Evolutionary conservation across 2,888 invertebrate species (phyloP).

Genomic region (Calephelis perditalis): DNA sequence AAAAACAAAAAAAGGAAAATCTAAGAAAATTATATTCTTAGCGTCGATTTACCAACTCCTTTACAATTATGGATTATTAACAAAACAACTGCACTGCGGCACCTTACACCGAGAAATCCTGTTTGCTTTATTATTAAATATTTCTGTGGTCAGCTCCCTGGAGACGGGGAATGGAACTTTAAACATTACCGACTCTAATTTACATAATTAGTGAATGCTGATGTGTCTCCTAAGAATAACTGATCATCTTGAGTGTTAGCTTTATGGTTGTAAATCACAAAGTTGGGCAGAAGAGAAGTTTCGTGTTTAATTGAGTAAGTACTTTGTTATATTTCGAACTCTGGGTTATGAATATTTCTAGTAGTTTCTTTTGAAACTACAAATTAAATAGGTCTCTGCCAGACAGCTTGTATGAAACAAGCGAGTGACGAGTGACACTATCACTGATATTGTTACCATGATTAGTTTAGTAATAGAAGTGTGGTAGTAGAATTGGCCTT

Average conservation of each 20-base stretch:
- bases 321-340: too few species aligned
- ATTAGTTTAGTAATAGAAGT: too few species aligned
- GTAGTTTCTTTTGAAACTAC: too few species aligned
- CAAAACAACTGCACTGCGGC: constrained; percentile 34
- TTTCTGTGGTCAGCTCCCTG: constrained; percentile 35
- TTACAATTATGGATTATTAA: constrained; percentile 22
- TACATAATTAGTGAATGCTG: constrained; percentile 28
- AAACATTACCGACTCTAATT: constrained; percentile 27
- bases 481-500: constrained; percentile 1
- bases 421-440: too few species aligned
- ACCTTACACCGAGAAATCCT: constrained; percentile 31
- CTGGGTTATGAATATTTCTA: too few species aligned
- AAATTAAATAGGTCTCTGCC: too few species aligned
- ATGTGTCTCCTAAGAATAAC: constrained; percentile 27
- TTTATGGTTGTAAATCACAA: background rate
- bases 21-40: background rate
- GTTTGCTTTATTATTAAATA: constrained; percentile 31
- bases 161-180: constrained; percentile 26
- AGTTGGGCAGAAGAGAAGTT: constrained; percentile 1
- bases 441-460: too few species aligned
- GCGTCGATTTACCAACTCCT: background rate
- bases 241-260: constrained; percentile 24
- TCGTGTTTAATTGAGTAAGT: background rate
- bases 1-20: background rate
- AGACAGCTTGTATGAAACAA: too few species aligned